Evolutionary conservation across 2,888 invertebrate species (phyloP).

Genomic region (Steinernema scapterisci): DNA sequence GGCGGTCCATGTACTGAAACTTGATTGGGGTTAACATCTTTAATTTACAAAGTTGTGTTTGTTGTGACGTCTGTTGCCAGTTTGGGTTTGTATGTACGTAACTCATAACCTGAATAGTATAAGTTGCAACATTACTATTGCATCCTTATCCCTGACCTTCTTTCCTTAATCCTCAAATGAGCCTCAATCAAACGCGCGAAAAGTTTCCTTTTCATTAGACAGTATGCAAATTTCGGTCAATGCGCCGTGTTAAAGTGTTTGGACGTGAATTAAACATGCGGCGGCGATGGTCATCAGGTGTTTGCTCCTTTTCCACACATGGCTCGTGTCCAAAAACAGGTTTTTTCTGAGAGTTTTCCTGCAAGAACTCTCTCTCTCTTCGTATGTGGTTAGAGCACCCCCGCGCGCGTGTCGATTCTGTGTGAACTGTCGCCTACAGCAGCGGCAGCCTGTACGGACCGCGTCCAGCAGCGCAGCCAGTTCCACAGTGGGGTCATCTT

Average conservation of each 20-base stretch:
- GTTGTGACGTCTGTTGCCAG: too few species aligned
- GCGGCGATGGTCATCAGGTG: neutral
- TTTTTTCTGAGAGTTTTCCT: neutral
- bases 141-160: neutral
- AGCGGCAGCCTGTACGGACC: neutral
- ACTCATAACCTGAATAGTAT: neutral
- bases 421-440: too few species aligned
- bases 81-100: too few species aligned
- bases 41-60: too few species aligned
- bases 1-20: slow-evolving; percentile 69
- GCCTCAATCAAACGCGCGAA: too few species aligned
- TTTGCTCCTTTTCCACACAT: neutral
- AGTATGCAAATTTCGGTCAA: slow-evolving; percentile 30
- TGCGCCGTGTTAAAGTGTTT: slow-evolving; percentile 28
- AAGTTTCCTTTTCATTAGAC: neutral
- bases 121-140: neutral
- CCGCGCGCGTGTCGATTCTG: slow-evolving; percentile 1
- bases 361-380: too few species aligned
- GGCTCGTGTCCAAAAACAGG: neutral
- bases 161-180: too few species aligned
- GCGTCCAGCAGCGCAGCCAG: slow-evolving; percentile 9
- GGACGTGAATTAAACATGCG: neutral
- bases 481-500: slow-evolving; percentile 27
- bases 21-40: too few species aligned
- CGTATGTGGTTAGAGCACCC: neutral